Base-by-base conservation (phyloP, 1,140 invertebrate genomes). In the Aculops lycopersici region DNA sequence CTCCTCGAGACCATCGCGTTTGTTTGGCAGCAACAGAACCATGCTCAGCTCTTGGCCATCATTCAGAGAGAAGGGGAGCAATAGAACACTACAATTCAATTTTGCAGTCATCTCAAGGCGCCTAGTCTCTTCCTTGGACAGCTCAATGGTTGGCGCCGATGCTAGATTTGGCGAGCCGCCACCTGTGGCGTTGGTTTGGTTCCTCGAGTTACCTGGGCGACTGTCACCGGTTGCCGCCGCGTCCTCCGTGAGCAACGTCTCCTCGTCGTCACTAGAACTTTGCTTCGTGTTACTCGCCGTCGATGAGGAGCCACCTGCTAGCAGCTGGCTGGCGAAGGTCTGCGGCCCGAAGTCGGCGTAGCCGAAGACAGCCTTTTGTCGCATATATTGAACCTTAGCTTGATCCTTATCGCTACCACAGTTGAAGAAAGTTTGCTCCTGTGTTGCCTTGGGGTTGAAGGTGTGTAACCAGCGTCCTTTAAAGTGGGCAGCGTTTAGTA, bases 401-500 rank as follows among this genome's bases (percentile, higher is more conserved):
- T 8, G 8, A n/a, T n/a, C n/a, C 8, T n/a, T 31, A 8, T 45
- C 45, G 14, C 43, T 41, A 2, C 45, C 64, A 44, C 62, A 64
- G 48, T 77, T 79, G 0, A 71, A 71, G 38, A 80, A 50, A 0
- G 21, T 16, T 8, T 20, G 12, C 15, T 2, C 13, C 13, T 1
- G 2, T 15, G 40, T 43, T 1, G 4, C 8, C 4, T 31, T 68
- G 62, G 3, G n/a, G n/a, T 70, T 62, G 53, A 84, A 84, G 1
- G 67, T 62, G 3, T 63, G 56, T 24, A 71, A 60, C 74, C 74
- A 79, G 39, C 64, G 60, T 4, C 67, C 73, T 46, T 68, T 72
- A 41, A 78, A 78, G 45, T 77, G 76, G 2, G 77, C 52, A 0
- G 71, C 70, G 45, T 71, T 74, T 3, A 71, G 70, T n/a, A 77